These are phyloP conservation scores for Pammene aurita DNA, from an alignment of 2,888 invertebrate species.

Conservation along the genomic window DNA sequence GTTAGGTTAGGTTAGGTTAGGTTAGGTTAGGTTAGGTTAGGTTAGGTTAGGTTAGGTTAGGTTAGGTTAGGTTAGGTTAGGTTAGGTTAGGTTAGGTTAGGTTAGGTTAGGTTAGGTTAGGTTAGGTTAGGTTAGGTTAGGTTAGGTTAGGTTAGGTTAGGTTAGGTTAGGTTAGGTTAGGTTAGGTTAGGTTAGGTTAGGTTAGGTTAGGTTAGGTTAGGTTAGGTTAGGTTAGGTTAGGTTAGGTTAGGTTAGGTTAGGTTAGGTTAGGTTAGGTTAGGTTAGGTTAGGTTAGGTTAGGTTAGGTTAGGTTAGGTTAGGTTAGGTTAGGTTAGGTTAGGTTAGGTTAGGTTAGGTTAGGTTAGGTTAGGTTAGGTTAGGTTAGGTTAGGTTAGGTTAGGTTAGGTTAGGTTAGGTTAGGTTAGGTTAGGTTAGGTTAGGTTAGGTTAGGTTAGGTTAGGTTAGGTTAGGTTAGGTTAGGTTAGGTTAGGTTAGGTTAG, in stretches of 20 bases:
- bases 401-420: constrained; percentile 1
- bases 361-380: constrained; percentile 1
- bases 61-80: constrained; percentile 1
- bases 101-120: constrained; percentile 1
- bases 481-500: constrained; percentile 1
- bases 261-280: constrained; percentile 1
- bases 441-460: constrained; percentile 1
- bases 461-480: constrained; percentile 1
- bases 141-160: constrained; percentile 1
- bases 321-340: constrained; percentile 1
- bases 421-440: constrained; percentile 1
- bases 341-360: constrained; percentile 1
- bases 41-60: constrained; percentile 1
- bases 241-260: constrained; percentile 1
- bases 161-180: constrained; percentile 1
- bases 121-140: constrained; percentile 1
- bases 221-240: constrained; percentile 1
- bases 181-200: constrained; percentile 1
- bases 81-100: constrained; percentile 1
- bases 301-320: constrained; percentile 1
- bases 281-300: constrained; percentile 1
- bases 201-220: constrained; percentile 1
- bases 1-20: constrained; percentile 1
- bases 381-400: constrained; percentile 1
- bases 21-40: constrained; percentile 1